Conservation (phyloP, 2,888 invertebrate species). For the Mesorhabditis belari region DNA sequence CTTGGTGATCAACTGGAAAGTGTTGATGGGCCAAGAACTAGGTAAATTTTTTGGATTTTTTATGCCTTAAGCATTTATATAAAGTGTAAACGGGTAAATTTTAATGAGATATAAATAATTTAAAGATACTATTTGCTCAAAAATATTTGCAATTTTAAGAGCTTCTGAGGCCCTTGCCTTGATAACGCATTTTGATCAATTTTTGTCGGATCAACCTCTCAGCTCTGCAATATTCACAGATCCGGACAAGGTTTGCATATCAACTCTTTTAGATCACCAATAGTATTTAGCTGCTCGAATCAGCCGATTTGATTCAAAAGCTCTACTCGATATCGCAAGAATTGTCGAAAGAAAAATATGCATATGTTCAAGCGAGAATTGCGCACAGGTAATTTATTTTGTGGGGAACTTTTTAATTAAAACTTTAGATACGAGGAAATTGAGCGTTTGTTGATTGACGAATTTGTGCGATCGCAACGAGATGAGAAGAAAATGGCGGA, state of each 20-base stretch:
- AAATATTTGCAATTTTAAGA: slow-evolving; percentile 54
- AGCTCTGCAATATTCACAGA: slow-evolving; percentile 81
- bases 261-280: no score
- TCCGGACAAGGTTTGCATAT: slow-evolving; percentile 67
- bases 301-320: slow-evolving; percentile 95
- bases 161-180: slow-evolving; percentile 89
- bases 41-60: no score
- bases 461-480: slow-evolving; percentile 82
- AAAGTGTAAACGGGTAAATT: no score
- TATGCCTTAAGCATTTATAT: no score
- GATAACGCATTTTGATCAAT: slow-evolving; percentile 84
- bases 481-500: slow-evolving; percentile 83
- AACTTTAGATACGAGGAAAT: slow-evolving; percentile 50
- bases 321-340: slow-evolving; percentile 90
- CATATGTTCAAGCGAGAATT: slow-evolving; percentile 47
- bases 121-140: background rate
- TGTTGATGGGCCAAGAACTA: slow-evolving; percentile 74
- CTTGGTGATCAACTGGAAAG: slow-evolving; percentile 90
- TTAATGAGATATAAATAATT: no score
- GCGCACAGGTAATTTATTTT: slow-evolving; percentile 20
- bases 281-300: slow-evolving; percentile 71
- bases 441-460: slow-evolving; percentile 72
- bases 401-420: background rate
- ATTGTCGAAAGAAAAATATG: slow-evolving; percentile 49
- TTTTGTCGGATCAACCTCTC: slow-evolving; percentile 76